Evolutionary conservation across 2,888 invertebrate species (phyloP).

Genomic region (Bibio marci): DNA sequence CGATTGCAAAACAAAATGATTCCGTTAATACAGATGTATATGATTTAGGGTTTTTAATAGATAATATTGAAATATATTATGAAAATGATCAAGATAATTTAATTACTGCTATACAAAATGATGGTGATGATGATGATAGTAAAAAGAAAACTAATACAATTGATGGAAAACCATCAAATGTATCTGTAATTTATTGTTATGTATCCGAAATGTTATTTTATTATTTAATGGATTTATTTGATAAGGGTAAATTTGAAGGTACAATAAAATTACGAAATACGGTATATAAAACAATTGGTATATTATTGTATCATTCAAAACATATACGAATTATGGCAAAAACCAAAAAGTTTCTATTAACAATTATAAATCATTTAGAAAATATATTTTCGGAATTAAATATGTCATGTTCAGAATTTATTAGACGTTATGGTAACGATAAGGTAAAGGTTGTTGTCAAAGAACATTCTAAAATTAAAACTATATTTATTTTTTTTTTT

Average conservation of each 20-base stretch:
- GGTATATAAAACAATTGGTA: slow-evolving; percentile 17
- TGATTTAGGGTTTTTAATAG: too few relatives aligned
- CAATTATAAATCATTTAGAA: slow-evolving; percentile 17
- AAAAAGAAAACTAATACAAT: too few relatives aligned
- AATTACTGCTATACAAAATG: too few relatives aligned
- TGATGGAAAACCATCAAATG: neutral
- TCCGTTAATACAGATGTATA: too few relatives aligned
- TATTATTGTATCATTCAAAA: slow-evolving; percentile 19
- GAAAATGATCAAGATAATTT: too few relatives aligned
- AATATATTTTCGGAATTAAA: slow-evolving; percentile 16
- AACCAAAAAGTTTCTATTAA: slow-evolving; percentile 15
- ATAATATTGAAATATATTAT: too few relatives aligned
- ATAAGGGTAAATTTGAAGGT: slow-evolving; percentile 11
- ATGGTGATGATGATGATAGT: too few relatives aligned
- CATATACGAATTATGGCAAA: slow-evolving; percentile 15
- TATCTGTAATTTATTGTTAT: neutral
- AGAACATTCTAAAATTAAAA: too few relatives aligned
- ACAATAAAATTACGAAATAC: neutral
- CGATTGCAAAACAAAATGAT: too few relatives aligned
- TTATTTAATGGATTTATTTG: neutral
- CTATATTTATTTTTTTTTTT: neutral
- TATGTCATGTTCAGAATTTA: slow-evolving; percentile 18
- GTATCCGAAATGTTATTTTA: slow-evolving; percentile 3
- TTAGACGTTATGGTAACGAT: slow-evolving; percentile 21
- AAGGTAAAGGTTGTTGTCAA: slow-evolving; percentile 10